Base-by-base conservation (phyloP, 2,888 invertebrate species). In the Eurytoma adleriae region DNA sequence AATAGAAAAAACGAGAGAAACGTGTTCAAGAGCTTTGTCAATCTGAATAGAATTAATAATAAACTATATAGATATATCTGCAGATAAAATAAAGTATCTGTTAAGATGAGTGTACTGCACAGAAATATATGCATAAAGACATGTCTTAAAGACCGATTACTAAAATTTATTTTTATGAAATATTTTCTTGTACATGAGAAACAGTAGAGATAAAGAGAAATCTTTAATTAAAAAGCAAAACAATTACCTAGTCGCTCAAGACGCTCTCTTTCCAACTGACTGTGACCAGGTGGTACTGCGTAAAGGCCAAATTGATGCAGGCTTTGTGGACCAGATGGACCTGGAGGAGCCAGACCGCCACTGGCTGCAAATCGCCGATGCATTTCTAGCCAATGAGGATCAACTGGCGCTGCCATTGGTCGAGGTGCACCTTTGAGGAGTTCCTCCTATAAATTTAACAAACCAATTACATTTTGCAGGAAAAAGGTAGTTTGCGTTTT, bases 311-410 rank as follows among this genome's bases (percentile, higher is more conserved):
- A 95, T 87, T 95, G 95, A 85, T 94, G 94, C 59, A 95, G 92
- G 18, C 89, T 90, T 77, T 91, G 91, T 4, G 91, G 91, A 3
- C 93, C 90, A 5, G 83, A 84, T 24, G 83, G 83, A 3, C 84
- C 84, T 12, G 84, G 84, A 0, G 84, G 85, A 69, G 92, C 93
- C 16, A 91, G 91, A 40, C 89, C 89, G 72, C 91, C 91, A 2
- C 91, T 89, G 0, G 89, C 88, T 13, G 91, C 91, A 84, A 94
- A 95, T 88, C 96, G 93, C 88, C 97, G 92, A 89, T 98, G 98
- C 90, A 98, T 94, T 89, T 98, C 98, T 86, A 98, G 91, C 97
- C 98, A 95, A 86, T 95, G 95, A 0, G 96, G 96, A 89, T 96
- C 96, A 85, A 96, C 92, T 66, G 93, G 91, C 84, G 84, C 92